These are phyloP conservation scores for Semnopithecus entellus DNA, from an alignment of 2,113 vertebrate species.

Conservation along the genomic window DNA sequence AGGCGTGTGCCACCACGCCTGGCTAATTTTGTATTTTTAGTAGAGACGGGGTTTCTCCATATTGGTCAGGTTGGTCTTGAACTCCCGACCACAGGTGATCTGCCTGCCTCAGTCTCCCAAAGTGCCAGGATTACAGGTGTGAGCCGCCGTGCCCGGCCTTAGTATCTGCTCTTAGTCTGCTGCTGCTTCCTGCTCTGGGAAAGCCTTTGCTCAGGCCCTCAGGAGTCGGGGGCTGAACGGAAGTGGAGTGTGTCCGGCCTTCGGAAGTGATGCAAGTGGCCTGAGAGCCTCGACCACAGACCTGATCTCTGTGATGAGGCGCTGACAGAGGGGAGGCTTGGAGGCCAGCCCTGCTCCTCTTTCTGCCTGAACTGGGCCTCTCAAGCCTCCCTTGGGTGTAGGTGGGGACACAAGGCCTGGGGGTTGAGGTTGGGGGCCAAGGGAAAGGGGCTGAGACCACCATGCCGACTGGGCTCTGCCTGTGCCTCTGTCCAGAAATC, in stretches of 20 bases:
- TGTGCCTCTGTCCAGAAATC: neutral
- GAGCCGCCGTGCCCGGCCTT: no score
- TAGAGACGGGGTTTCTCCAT: no score
- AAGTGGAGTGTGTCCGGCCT: neutral
- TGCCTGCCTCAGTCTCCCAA: no score
- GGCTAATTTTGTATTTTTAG: no score
- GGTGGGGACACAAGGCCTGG: neutral
- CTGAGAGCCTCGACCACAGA: fast-evolving
- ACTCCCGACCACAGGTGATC: no score
- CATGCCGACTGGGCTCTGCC: neutral
- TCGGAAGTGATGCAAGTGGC: neutral
- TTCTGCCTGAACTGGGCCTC: neutral
- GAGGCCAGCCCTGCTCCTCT: neutral
- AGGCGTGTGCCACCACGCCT: fast-evolving
- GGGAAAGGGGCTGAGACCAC: neutral
- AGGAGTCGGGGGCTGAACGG: neutral
- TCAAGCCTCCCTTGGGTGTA: neutral
- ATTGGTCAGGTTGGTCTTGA: no score
- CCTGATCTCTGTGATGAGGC: fast-evolving
- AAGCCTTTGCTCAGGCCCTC: neutral
- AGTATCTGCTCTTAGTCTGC: neutral
- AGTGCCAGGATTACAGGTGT: no score
- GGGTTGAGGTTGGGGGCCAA: neutral
- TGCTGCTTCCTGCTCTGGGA: neutral
- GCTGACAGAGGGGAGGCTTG: fast-evolving